Percentiles rank a stretch among this genome's conserved stretches.
Evolutionary conservation across 1,140 invertebrate species (phyloP).

Genomic region (Lordiphosa collinella): DNA sequence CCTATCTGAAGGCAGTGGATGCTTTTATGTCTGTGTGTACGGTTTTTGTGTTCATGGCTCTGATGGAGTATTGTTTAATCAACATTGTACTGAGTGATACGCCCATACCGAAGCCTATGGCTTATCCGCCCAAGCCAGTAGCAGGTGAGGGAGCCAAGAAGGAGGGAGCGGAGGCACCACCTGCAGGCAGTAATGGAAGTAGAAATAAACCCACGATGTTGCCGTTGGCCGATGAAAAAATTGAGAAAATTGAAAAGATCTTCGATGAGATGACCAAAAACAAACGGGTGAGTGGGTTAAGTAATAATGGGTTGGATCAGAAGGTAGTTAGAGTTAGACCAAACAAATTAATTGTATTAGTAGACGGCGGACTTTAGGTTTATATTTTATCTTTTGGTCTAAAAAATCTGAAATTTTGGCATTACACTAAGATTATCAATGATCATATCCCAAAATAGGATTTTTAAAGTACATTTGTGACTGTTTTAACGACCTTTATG

Average conservation of each 20-base stretch:
- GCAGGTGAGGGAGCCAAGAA: conserved; percentile 60
- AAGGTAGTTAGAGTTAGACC: too few relatives aligned
- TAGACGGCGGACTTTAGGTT: too few relatives aligned
- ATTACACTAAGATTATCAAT: too few relatives aligned
- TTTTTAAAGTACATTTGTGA: too few relatives aligned
- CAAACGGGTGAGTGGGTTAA: conserved; percentile 43
- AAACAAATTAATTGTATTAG: too few relatives aligned
- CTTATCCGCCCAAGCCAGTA: conserved; percentile 75
- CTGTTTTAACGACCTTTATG: too few relatives aligned
- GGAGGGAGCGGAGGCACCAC: conserved; percentile 40
- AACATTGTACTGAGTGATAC: conserved; percentile 88
- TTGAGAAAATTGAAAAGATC: conserved; percentile 77
- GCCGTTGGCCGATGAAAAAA: conserved; percentile 67
- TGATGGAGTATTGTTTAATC: conserved; percentile 96
- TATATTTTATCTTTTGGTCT: too few relatives aligned
- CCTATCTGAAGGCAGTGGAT: conserved; percentile 93
- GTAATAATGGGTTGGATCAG: too few relatives aligned
- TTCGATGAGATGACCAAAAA: conserved; percentile 79
- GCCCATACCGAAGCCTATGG: conserved; percentile 74
- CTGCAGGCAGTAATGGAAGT: conserved; percentile 25
- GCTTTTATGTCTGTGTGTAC: conserved; percentile 96
- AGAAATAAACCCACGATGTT: conserved; percentile 52
- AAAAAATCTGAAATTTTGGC: too few relatives aligned
- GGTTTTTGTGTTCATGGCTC: conserved; percentile 94
- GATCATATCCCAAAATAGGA: too few relatives aligned